These are phyloP conservation scores for Rissa tridactyla DNA, from an alignment of 2,113 vertebrate species.

Conservation along the genomic window DNA sequence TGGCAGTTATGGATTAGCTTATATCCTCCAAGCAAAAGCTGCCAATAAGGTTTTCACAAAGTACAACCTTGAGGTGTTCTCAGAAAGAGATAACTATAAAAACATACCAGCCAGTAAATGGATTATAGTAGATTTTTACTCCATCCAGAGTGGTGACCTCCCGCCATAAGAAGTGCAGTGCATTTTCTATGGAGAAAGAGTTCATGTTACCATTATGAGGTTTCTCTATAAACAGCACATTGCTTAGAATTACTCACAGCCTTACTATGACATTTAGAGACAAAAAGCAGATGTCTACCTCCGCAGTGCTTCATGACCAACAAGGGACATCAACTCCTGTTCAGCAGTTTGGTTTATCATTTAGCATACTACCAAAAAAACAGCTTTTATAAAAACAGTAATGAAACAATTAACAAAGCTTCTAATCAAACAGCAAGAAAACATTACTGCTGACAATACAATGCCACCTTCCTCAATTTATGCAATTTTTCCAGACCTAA, in stretches of 20 bases:
- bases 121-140: constrained; percentile 94
- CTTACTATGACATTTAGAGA: neutral
- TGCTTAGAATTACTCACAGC: neutral
- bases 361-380: neutral
- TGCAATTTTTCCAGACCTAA: neutral
- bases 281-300: neutral
- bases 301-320: neutral
- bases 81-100: neutral
- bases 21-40: neutral
- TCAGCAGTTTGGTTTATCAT: neutral
- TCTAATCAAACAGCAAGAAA: neutral
- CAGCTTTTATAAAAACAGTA: neutral
- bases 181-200: constrained; percentile 78
- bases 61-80: neutral
- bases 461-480: neutral
- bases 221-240: neutral
- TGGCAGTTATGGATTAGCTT: neutral
- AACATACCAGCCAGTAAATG: constrained; percentile 93
- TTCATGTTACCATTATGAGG: neutral
- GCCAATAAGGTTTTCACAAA: neutral
- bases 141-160: constrained; percentile 87
- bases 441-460: neutral
- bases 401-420: neutral
- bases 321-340: neutral
- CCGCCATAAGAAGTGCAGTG: constrained; percentile 89